Percentiles rank a stretch among this genome's conserved stretches.
Conservation (phyloP, 1,140 invertebrate species). For the Spodoptera frugiperda region DNA sequence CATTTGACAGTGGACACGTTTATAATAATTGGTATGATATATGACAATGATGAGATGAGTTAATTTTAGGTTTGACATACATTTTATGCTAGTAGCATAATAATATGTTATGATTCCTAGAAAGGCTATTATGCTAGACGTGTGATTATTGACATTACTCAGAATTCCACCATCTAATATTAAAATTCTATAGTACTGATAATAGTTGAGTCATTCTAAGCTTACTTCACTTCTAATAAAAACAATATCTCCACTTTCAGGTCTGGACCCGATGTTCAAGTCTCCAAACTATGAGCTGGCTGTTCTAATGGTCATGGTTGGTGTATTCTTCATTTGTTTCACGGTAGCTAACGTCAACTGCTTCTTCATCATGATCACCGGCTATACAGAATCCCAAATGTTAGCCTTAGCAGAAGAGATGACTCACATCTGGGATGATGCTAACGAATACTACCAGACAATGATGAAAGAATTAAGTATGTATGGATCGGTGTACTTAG, state of each 20-base stretch:
- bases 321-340: conserved; percentile 37
- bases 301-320: background rate
- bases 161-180: no score
- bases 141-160: no score
- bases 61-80: background rate
- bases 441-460: conserved; percentile 50
- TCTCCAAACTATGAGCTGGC: conserved; percentile 33
- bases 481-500: background rate
- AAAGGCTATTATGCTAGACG: no score
- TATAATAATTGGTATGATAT: conserved; percentile 49
- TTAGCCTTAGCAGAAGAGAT: conserved; percentile 61
- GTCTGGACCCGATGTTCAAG: conserved; percentile 32
- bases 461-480: background rate
- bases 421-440: conserved; percentile 59
- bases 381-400: conserved; percentile 67
- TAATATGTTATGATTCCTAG: no score
- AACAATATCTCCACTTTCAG: conserved; percentile 10
- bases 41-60: no score
- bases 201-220: no score
- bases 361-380: conserved; percentile 57
- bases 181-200: no score
- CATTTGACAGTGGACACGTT: conserved; percentile 54
- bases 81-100: no score
- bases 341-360: conserved; percentile 50
- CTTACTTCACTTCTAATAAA: no score